phyloP scores from a whole-genome alignment of 2,797 vertebrate species.

The Somateria mollissima region DNA sequence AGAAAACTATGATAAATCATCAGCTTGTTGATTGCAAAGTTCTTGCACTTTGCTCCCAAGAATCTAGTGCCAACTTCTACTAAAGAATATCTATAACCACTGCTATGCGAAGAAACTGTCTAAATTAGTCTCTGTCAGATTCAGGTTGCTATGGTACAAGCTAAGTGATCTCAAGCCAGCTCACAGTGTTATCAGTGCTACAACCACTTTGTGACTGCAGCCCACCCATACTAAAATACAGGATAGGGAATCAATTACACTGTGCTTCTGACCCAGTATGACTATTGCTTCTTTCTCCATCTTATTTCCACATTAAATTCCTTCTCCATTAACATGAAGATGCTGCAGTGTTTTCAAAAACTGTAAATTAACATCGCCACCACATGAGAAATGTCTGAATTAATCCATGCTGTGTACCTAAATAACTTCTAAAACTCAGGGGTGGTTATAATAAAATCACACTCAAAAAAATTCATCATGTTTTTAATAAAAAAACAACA shows the following conservation, averaged over 20 bases:
- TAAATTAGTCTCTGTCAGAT: neutral
- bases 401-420: neutral
- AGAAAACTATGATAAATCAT: neutral
- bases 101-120: neutral
- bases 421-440: neutral
- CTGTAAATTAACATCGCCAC: neutral
- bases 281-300: neutral
- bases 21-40: fast-evolving
- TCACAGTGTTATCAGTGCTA: fast-evolving
- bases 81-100: neutral
- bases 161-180: neutral
- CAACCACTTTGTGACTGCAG: neutral
- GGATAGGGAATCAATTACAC: neutral
- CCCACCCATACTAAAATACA: neutral
- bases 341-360: neutral
- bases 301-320: neutral
- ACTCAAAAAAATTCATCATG: fast-evolving
- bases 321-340: neutral
- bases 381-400: neutral
- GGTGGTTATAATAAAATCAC: neutral
- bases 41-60: neutral
- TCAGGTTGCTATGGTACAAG: neutral
- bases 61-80: neutral
- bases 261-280: fast-evolving
- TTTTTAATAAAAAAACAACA: neutral